Conservation (phyloP, 2,888 invertebrate species). For the Acanthacorydalis orientalis region DNA sequence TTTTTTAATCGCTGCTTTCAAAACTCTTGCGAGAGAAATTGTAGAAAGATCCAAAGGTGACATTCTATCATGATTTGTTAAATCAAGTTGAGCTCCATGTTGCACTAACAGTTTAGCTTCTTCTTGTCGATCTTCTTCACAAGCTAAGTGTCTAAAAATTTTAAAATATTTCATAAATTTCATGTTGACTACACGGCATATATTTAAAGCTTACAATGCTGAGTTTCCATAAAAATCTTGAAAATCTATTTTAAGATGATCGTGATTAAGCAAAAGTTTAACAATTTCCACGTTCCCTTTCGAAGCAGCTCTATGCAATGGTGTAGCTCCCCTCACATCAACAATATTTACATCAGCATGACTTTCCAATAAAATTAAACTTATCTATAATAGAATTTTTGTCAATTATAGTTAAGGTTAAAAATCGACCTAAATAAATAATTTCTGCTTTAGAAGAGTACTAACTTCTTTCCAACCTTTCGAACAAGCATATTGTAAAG, state of each 20-base stretch:
- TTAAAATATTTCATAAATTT: not conserved
- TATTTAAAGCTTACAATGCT: conserved; percentile 39
- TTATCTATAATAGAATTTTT: conserved; percentile 35
- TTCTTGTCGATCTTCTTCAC: conserved; percentile 59
- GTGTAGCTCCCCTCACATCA: conserved; percentile 53
- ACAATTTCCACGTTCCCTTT: conserved; percentile 53
- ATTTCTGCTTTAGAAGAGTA: not conserved
- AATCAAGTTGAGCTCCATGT: conserved; percentile 41
- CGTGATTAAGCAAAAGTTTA: conserved; percentile 41
- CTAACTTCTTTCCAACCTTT: conserved; percentile 59
- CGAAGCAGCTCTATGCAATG: conserved; percentile 65
- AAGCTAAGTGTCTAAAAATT: conserved; percentile 51
- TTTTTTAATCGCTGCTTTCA: not conserved
- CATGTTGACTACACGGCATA: not conserved
- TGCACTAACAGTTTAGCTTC: conserved; percentile 46
- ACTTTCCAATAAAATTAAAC: conserved; percentile 42
- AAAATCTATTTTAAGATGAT: conserved; percentile 34
- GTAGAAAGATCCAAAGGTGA: conserved; percentile 46
- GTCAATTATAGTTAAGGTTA: conserved; percentile 2
- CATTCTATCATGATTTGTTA: conserved; percentile 46
- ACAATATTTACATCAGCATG: conserved; percentile 51
- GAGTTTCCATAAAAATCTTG: conserved; percentile 59
- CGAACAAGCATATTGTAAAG: conserved; percentile 73
- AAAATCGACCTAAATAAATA: conserved; percentile 1
- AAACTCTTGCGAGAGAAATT: not conserved